Evolutionary conservation across 2,797 vertebrate species (phyloP), one percentile per base, ranked within the genome.

Genomic region (Galaxias olidus): DNA sequence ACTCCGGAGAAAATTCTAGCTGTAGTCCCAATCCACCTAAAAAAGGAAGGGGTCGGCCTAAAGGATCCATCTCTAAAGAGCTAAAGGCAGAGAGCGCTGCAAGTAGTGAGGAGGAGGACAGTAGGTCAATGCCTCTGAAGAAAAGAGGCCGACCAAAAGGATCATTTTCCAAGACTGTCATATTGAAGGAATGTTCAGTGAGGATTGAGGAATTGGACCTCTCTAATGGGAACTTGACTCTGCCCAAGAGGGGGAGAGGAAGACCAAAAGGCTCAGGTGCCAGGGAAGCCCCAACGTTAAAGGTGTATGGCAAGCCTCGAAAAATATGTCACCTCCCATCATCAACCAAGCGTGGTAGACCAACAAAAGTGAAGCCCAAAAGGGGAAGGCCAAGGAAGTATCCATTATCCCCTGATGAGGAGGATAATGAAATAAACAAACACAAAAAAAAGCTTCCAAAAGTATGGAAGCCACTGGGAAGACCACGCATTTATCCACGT

Each of bases 401-500:
- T 43, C 91, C 90, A 8, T 61, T 86, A n/a, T 67, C 88, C 0
- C 59, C 80, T 0, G 88, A 87, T 42, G 90, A 91, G 47, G 76
- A 78, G 54, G 79, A 72, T 4, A 71, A 78, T 49, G 69, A 68
- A 66, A 67, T 69, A 42, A 63, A 68, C 40, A 52, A 67, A 53
- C 72, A 41, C 59, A 48, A 55, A 41, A 57, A 76, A 3, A 86
- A 85, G 55, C 88, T 84, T 72, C 86, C 90, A 0, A 87, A 70
- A 76, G 76, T 91, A 0, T 92, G 89, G 80, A 93, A 93, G 72
- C 90, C 90, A 0, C 84, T 93, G 0, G 91, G 91, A 20, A 83
- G 92, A 59, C 91, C 92, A 0, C 90, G 90, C 46, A 93, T 92
- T 56, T 89, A 93, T 66, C 90, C 90, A 0, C 81, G 86, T 0